These are phyloP conservation scores for Melipona beecheii DNA, from an alignment of 2,888 invertebrate genomes.

Conservation along the genomic window DNA sequence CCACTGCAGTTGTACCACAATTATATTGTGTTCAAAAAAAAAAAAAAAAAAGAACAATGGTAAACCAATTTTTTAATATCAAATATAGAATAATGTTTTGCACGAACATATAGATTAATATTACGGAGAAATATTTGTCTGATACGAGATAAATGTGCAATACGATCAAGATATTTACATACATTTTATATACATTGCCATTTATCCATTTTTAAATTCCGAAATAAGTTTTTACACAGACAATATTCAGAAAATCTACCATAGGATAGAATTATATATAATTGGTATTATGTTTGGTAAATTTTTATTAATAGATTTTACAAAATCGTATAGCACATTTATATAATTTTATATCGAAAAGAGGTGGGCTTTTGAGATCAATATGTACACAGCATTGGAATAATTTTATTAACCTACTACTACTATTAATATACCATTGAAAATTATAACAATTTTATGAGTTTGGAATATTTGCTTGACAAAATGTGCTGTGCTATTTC, in stretches of 20 bases:
- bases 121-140: slow-evolving; percentile 42
- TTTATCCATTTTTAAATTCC: slow-evolving; percentile 42
- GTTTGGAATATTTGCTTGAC: slow-evolving; percentile 62
- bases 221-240: slow-evolving; percentile 46
- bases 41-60: slow-evolving; percentile 5
- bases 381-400: slow-evolving; percentile 29
- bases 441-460: slow-evolving; percentile 46
- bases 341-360: slow-evolving; percentile 50
- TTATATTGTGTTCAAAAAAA: slow-evolving; percentile 56
- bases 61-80: slow-evolving; percentile 58
- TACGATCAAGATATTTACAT: slow-evolving; percentile 44
- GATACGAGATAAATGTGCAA: slow-evolving; percentile 54
- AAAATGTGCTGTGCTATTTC: slow-evolving; percentile 59
- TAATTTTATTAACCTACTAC: slow-evolving; percentile 28
- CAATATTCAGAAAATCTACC: slow-evolving; percentile 32
- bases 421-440: slow-evolving; percentile 14
- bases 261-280: not conserved
- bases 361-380: not conserved
- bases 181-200: slow-evolving; percentile 47
- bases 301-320: slow-evolving; percentile 15
- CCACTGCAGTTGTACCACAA: slow-evolving; percentile 47
- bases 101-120: slow-evolving; percentile 46
- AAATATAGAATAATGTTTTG: slow-evolving; percentile 48
- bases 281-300: slow-evolving; percentile 17
- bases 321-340: slow-evolving; percentile 52